phyloP scores from a whole-genome alignment of 2,113 vertebrate genomes.

The Eleginops maclovinus region DNA sequence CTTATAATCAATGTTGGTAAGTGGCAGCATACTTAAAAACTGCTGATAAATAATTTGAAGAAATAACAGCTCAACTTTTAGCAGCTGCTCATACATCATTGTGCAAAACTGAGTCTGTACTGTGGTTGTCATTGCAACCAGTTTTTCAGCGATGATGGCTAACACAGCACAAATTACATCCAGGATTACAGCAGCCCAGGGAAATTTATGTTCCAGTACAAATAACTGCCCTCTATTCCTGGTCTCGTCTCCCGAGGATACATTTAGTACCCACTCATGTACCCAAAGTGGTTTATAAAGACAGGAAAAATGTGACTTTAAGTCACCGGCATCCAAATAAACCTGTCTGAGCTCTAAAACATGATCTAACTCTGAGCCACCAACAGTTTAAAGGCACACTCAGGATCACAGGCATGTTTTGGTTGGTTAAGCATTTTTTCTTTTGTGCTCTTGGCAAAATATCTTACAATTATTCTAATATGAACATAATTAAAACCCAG shows the following conservation, averaged over 20 bases:
- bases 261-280: conserved; percentile 37
- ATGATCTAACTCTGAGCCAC: conserved; percentile 20
- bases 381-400: conserved; percentile 30
- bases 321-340: conserved; percentile 27
- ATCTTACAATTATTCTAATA: conserved; percentile 48
- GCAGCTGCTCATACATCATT: conserved; percentile 35
- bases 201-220: conserved; percentile 35
- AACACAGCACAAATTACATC: conserved; percentile 38
- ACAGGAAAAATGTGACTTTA: conserved; percentile 46
- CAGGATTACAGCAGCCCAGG: conserved; percentile 15
- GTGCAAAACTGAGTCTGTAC: conserved; percentile 5
- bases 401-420: background rate
- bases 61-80: conserved; percentile 9
- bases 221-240: conserved; percentile 16
- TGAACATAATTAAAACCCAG: conserved; percentile 49
- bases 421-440: conserved; percentile 26
- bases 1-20: too few relatives aligned
- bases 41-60: background rate
- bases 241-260: conserved; percentile 18
- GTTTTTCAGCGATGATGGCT: conserved; percentile 7
- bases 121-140: too few relatives aligned
- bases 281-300: conserved; percentile 44
- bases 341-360: conserved; percentile 21
- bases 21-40: too few relatives aligned
- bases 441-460: conserved; percentile 25